These are phyloP conservation scores for Proterorhinus semilunaris DNA, from an alignment of 2,113 vertebrate genomes.

Conservation along the genomic window DNA sequence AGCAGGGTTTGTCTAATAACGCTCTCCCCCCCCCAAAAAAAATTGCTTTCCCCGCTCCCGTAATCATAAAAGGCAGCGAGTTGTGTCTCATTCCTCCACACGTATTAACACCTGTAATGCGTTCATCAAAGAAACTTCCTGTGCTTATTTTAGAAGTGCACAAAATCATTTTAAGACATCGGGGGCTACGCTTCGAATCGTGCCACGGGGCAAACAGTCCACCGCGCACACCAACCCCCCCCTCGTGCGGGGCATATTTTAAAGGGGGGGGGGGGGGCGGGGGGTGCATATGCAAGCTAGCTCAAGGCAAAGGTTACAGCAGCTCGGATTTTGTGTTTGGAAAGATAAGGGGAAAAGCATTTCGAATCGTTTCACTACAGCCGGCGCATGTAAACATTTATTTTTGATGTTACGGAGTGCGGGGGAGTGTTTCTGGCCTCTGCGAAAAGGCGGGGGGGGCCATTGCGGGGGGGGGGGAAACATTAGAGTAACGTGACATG, in stretches of 20 bases:
- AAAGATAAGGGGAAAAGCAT: slow-evolving; percentile 64
- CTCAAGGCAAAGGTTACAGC: slow-evolving; percentile 62
- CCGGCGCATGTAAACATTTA: slow-evolving; percentile 61
- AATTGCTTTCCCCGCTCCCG: slow-evolving; percentile 48
- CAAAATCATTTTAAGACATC: slow-evolving; percentile 62
- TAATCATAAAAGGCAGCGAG: slow-evolving; percentile 60
- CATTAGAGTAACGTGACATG: slow-evolving; percentile 69
- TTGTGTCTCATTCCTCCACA: slow-evolving; percentile 51
- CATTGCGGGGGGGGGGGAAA: slow-evolving; percentile 45
- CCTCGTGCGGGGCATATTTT: slow-evolving; percentile 15
- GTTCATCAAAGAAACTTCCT: slow-evolving; percentile 60
- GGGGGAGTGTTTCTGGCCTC: slow-evolving; percentile 64
- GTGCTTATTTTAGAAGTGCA: slow-evolving; percentile 63
- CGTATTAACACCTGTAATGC: slow-evolving; percentile 49
- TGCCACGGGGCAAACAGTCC: slow-evolving; percentile 46
- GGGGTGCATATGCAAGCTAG: slow-evolving; percentile 34
- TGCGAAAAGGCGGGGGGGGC: not conserved
- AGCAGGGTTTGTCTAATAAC: not conserved
- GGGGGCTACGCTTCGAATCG: slow-evolving; percentile 41
- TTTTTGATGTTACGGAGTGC: slow-evolving; percentile 57
- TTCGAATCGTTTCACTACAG: slow-evolving; percentile 60
- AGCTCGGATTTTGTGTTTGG: slow-evolving; percentile 32
- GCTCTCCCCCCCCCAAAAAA: too few species aligned
- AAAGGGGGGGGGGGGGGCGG: not conserved
- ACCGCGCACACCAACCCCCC: not conserved